Evolutionary conservation across 2,113 vertebrate species (phyloP).

Genomic region (Nerophis lumbriciformis): DNA sequence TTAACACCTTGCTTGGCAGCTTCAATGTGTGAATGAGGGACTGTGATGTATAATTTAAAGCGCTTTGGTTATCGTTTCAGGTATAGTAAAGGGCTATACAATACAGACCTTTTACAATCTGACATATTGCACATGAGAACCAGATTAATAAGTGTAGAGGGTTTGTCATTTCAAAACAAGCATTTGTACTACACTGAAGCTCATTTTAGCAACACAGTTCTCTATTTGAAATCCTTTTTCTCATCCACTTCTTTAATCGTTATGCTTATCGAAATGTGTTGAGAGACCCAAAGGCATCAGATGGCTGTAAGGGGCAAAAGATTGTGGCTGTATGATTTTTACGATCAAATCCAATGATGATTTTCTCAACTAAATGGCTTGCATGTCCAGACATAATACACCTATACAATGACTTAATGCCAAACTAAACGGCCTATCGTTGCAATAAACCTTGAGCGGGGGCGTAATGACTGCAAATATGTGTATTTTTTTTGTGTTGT

Average conservation of each 20-base stretch:
- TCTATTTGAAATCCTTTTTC: not conserved
- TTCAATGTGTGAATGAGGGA: too few relatives aligned
- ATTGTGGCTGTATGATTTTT: slow-evolving; percentile 39
- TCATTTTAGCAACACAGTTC: slow-evolving; percentile 4
- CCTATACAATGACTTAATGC: slow-evolving; percentile 4
- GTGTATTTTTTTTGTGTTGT: not conserved
- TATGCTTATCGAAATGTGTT: slow-evolving; percentile 4
- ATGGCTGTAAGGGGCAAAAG: slow-evolving; percentile 36
- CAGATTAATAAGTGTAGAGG: slow-evolving; percentile 2
- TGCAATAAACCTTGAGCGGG: not conserved
- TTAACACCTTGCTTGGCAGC: too few relatives aligned
- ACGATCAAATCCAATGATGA: slow-evolving; percentile 23
- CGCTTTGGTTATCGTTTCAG: too few relatives aligned
- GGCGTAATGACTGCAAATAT: not conserved
- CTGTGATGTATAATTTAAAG: too few relatives aligned
- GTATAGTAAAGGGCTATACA: too few relatives aligned
- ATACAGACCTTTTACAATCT: too few relatives aligned
- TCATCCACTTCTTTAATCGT: slow-evolving; percentile 17
- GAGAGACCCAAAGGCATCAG: slow-evolving; percentile 24
- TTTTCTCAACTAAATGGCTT: slow-evolving; percentile 21
- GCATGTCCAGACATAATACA: not conserved
- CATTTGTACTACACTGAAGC: not conserved
- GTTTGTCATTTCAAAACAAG: too few relatives aligned
- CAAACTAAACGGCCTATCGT: not conserved
- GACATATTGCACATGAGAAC: too few relatives aligned